Evolutionary conservation across 2,113 vertebrate species (phyloP), one percentile per base, ranked within the genome.

Genomic region (Pseudonaja textilis): DNA sequence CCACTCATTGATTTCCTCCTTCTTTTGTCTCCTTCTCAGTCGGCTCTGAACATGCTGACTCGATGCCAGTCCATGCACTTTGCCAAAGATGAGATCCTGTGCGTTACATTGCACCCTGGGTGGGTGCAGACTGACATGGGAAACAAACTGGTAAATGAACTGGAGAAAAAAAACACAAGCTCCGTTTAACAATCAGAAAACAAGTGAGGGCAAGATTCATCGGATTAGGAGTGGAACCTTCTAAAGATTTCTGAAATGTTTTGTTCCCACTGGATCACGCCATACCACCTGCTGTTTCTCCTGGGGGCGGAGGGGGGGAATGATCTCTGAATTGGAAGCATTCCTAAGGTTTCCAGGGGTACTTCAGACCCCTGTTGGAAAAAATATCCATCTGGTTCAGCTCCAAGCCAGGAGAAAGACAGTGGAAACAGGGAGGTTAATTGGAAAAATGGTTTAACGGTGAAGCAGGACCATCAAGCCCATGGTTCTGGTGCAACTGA

Each of bases 11-110:
- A 18, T 20, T 50, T 91, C 47, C 12, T 5, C 18, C 52, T 12
- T 9, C 22, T 8, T 23, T 85, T 74, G 5, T 93, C 29, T 90
- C 85, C 29, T 42, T 45, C 45, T 0, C 89, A 97, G 96, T 96
- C 95, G 92, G 87, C 94, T 34, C 94, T 94, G 47, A 96, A 96
- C 59, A 94, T 95, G 93, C 93, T 96, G 34, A 93, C 89, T 88
- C 91, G 7, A 88, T 96, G 95, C 92, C 94, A 96, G 89, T 93
- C 91, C 59, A 16, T 96, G 93, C 74, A 2, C 0, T 95, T 45
- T 59, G n/a, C 0, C 8, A 29, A 95, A 52, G 94, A 96, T 0
- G 81, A 94, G 4, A 0, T 96, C 90, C 94, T 96, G 90, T 96
- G 96, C 0, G 0, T 47, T 0, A 22, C 59, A 18, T 3, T 96